Evolutionary conservation across 2,888 invertebrate genomes (phyloP).

Genomic region (Lomographa bimaculata): DNA sequence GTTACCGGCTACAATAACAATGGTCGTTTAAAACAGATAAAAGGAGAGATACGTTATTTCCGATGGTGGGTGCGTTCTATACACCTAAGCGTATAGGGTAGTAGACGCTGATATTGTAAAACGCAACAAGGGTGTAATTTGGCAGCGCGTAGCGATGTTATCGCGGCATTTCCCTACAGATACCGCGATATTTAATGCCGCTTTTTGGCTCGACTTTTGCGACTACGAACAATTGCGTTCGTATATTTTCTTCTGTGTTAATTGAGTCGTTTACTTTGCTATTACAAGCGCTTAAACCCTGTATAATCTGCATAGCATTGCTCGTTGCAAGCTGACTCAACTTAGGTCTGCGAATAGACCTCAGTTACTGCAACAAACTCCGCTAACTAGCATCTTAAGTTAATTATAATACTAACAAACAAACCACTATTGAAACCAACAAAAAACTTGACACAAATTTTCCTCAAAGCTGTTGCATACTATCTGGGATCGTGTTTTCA

Average conservation of each 20-base stretch:
- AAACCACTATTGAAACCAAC: neutral
- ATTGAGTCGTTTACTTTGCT: slow-evolving; percentile 37
- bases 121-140: slow-evolving; percentile 77
- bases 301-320: neutral
- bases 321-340: slow-evolving; percentile 7
- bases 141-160: slow-evolving; percentile 74
- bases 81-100: slow-evolving; percentile 21
- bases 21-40: slow-evolving; percentile 17
- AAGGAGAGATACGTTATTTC: slow-evolving; percentile 15
- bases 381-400: too few species aligned
- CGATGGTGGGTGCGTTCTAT: slow-evolving; percentile 9
- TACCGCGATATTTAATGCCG: slow-evolving; percentile 73
- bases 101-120: slow-evolving; percentile 59
- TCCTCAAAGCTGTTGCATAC: slow-evolving; percentile 1
- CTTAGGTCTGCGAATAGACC: too few species aligned
- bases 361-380: too few species aligned
- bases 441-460: slow-evolving; percentile 2
- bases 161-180: slow-evolving; percentile 73
- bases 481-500: slow-evolving; percentile 6
- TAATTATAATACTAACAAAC: neutral
- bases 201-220: slow-evolving; percentile 63
- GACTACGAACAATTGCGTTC: slow-evolving; percentile 49
- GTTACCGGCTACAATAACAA: slow-evolving; percentile 17
- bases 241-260: slow-evolving; percentile 46
- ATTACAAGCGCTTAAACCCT: slow-evolving; percentile 4